These are phyloP conservation scores for Polyergus mexicanus DNA, from an alignment of 1,140 invertebrate genomes.

Conservation along the genomic window DNA sequence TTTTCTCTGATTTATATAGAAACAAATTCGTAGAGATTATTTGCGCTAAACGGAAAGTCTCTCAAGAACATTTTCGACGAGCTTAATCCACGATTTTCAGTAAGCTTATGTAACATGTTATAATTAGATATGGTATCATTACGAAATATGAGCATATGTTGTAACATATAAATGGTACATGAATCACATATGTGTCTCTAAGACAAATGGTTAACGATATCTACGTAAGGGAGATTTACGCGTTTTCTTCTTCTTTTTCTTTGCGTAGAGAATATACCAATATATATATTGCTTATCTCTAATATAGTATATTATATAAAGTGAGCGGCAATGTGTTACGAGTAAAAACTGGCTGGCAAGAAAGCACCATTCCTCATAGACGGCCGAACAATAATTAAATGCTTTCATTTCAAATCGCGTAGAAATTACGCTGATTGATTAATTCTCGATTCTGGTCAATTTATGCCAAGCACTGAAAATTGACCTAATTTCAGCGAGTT, in stretches of 20 bases:
- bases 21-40: background rate
- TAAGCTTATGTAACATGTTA: conserved; percentile 34
- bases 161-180: conserved; percentile 40
- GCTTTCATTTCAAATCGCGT: conserved; percentile 25
- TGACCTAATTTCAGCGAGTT: background rate
- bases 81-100: conserved; percentile 56
- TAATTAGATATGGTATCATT: conserved; percentile 44
- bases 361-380: conserved; percentile 37
- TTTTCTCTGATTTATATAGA: background rate
- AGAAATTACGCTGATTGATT: conserved; percentile 17
- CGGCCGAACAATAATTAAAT: conserved; percentile 17
- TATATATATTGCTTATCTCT: conserved; percentile 2
- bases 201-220: conserved; percentile 39
- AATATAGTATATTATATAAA: conserved; percentile 40
- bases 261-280: conserved; percentile 1
- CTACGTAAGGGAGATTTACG: background rate
- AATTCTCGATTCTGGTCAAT: conserved; percentile 40
- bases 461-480: background rate
- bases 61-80: conserved; percentile 25
- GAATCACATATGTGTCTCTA: conserved; percentile 15
- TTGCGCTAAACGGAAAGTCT: background rate
- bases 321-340: conserved; percentile 46
- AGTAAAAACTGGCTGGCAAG: conserved; percentile 40
- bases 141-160: conserved; percentile 33
- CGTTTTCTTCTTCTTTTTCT: background rate